These are phyloP conservation scores for Heliothis subflexa DNA, from an alignment of 1,140 invertebrate genomes.

Conservation along the genomic window DNA sequence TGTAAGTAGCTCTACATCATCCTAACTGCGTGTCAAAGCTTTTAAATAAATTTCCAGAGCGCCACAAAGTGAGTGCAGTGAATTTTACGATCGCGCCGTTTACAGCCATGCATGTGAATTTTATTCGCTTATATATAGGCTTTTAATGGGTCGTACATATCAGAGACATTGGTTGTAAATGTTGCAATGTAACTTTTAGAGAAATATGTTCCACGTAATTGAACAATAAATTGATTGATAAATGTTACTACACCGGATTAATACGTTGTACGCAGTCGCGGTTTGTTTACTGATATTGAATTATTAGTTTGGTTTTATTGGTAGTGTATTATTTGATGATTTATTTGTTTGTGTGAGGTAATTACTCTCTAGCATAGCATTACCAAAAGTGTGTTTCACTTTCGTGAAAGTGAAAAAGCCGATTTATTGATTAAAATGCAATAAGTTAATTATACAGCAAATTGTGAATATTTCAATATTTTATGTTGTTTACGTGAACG, in stretches of 20 bases:
- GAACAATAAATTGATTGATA: conserved; percentile 45
- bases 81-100: conserved; percentile 77
- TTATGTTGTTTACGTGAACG: too few relatives aligned
- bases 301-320: conserved; percentile 23
- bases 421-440: too few relatives aligned
- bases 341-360: background rate
- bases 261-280: background rate
- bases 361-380: background rate
- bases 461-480: too few relatives aligned
- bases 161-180: conserved; percentile 75
- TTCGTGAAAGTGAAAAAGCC: too few relatives aligned
- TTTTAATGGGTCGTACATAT: conserved; percentile 79
- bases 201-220: conserved; percentile 46
- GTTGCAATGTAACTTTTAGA: conserved; percentile 66
- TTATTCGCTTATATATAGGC: conserved; percentile 81
- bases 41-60: conserved; percentile 77
- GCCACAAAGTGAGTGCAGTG: conserved; percentile 79
- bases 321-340: conserved; percentile 8
- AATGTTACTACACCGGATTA: conserved; percentile 30
- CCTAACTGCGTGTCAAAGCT: conserved; percentile 69
- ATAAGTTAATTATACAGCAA: too few relatives aligned
- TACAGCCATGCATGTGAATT: conserved; percentile 76
- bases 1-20: conserved; percentile 33
- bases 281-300: conserved; percentile 11
- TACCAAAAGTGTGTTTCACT: background rate